Evolutionary conservation across 2,113 vertebrate species (phyloP).

Genomic region (Corydoras maculifer): DNA sequence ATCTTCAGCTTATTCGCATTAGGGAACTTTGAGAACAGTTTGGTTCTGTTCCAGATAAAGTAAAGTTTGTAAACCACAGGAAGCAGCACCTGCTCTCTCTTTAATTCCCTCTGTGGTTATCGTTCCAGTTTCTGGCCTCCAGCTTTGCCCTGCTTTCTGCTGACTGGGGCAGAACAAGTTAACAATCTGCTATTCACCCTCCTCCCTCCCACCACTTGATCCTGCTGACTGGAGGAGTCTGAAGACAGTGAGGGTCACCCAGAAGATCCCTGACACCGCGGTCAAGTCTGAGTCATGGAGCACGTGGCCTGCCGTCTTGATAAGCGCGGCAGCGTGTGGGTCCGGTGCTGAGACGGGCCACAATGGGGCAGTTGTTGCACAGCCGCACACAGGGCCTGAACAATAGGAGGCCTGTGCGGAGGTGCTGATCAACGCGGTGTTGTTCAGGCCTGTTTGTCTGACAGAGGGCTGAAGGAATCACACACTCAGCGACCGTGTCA

Average conservation of each 20-base stretch:
- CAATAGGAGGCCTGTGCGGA: conserved; percentile 33
- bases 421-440: conserved; percentile 21
- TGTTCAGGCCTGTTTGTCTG: conserved; percentile 30
- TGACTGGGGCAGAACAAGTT: conserved; percentile 49
- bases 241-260: conserved; percentile 32
- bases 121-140: conserved; percentile 6
- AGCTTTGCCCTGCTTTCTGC: conserved; percentile 52
- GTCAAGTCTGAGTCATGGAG: conserved; percentile 57
- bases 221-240: conserved; percentile 36
- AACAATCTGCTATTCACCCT: conserved; percentile 7
- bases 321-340: conserved; percentile 38
- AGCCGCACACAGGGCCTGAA: not conserved
- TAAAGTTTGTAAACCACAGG: too few relatives aligned
- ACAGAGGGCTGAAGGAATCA: conserved; percentile 13
- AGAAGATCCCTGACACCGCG: conserved; percentile 49
- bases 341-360: conserved; percentile 47
- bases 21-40: too few relatives aligned
- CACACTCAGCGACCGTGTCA: not conserved
- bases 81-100: conserved; percentile 16
- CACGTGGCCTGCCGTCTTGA: conserved; percentile 30
- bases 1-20: too few relatives aligned
- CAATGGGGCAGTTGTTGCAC: conserved; percentile 55
- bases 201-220: conserved; percentile 17
- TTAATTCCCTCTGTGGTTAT: conserved; percentile 20
- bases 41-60: too few relatives aligned